Conservation (phyloP, 2,888 invertebrate species). For the Acronicta alni region DNA sequence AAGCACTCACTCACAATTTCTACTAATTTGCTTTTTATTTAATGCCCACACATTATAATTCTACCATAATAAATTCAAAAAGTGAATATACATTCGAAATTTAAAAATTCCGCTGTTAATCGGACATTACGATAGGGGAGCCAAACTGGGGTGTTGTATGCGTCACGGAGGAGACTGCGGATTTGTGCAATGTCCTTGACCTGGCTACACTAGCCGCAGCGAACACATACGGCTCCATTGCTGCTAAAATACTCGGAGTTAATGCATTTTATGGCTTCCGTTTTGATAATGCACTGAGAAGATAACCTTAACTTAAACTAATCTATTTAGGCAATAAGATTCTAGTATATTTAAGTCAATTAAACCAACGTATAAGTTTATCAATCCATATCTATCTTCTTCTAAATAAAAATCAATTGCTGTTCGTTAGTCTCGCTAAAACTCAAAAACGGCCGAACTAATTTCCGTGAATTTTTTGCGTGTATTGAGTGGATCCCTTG, state of each 20-base stretch:
- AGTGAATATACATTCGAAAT: constrained; percentile 1
- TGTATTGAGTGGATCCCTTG: no score
- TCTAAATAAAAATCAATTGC: no score
- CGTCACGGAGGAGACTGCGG: constrained; percentile 68
- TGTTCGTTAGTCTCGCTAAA: no score
- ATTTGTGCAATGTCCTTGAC: constrained; percentile 77
- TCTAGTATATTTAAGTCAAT: no score
- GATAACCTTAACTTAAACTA: not conserved
- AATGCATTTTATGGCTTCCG: constrained; percentile 29
- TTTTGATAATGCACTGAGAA: constrained; percentile 14
- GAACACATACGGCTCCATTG: constrained; percentile 57
- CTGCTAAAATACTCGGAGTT: constrained; percentile 33
- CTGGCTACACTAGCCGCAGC: constrained; percentile 71
- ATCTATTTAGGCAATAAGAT: no score
- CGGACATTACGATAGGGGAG: constrained; percentile 25
- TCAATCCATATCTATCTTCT: no score
- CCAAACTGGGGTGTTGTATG: constrained; percentile 20
- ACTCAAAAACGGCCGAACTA: no score
- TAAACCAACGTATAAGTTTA: no score
- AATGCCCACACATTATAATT: no score
- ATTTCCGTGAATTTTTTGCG: no score
- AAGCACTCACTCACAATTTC: no score
- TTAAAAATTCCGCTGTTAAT: constrained; percentile 13
- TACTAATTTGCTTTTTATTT: no score
- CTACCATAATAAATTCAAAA: constrained; percentile 6